These are phyloP conservation scores for Marmota monax DNA, from an alignment of 2,113 vertebrate genomes.

Conservation along the genomic window DNA sequence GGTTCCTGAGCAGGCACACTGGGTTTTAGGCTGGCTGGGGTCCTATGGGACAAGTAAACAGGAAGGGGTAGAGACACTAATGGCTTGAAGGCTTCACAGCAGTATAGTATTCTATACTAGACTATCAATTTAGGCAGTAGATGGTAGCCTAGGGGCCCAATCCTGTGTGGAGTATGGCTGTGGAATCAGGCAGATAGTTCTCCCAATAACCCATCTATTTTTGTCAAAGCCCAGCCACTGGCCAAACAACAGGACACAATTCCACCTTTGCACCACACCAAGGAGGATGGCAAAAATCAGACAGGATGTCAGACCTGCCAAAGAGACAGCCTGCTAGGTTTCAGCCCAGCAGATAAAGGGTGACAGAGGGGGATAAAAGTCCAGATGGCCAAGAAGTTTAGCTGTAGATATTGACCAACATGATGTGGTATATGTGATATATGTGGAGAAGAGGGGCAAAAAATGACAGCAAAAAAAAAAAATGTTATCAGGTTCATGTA, in stretches of 20 bases:
- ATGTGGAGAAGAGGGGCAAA: too few species aligned
- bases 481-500: neutral
- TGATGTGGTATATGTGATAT: neutral
- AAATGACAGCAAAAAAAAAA: neutral
- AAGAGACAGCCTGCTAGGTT: neutral
- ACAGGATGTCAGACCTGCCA: neutral
- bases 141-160: neutral
- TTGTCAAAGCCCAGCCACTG: neutral
- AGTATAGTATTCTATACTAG: too few species aligned
- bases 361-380: neutral
- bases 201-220: neutral
- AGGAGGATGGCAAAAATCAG: neutral
- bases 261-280: neutral
- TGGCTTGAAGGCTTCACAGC: neutral
- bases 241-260: neutral
- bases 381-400: neutral
- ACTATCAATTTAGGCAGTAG: neutral
- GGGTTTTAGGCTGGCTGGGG: neutral
- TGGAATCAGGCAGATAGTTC: neutral
- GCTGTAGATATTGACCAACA: neutral
- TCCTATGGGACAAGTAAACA: neutral
- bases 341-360: neutral
- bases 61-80: neutral
- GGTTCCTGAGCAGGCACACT: neutral
- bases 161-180: neutral